Base-by-base conservation (phyloP, 2,797 vertebrate genomes). In the Acanthiza pusilla region DNA sequence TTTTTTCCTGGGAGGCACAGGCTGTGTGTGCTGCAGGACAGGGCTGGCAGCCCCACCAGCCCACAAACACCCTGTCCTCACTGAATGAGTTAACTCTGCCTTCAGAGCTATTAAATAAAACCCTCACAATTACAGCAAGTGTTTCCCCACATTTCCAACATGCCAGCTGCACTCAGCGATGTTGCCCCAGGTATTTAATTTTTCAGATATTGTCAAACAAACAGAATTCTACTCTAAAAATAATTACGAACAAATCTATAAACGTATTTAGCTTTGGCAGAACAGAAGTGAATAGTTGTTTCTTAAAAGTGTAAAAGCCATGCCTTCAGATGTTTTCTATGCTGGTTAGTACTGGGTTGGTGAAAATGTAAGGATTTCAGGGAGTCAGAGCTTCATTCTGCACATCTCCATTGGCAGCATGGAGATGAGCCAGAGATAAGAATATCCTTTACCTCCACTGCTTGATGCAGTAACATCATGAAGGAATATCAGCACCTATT, bases 191-290 rank as follows among this genome's bases (percentile, higher is more conserved):
- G 91, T 93, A 95, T 72, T 95, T 94, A 38, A 94, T 95, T 97
- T 97, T 96, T 97, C 93, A 93, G 95, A 84, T 85, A 85, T 63
- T 96, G 76, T 96, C 94, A 95, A 96, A 95, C 78, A 95, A 85
- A 96, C 94, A 97, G 84, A 96, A 87, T 79, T 96, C 78, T 79
- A 38, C 79, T 93, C 81, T 85, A 68, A 93, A 97, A 97, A 93
- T 94, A 96, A 97, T 96, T 94, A 95, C 0, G 48, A 80, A 88
- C 91, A 96, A 90, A 96, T 93, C 94, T 75, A 91, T 88, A 92
- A 85, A 68, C 2, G 27, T 57, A 42, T 95, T 92, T 89, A 91
- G 61, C 88, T 97, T 93, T 94, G 61, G 67, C 84, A 94, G 85
- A 92, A 50, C 38, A 70, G 48, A 70, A 88, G 90, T 68, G 68